phyloP scores from a whole-genome alignment of 2,797 vertebrate genomes.

The Lacerta agilis region DNA sequence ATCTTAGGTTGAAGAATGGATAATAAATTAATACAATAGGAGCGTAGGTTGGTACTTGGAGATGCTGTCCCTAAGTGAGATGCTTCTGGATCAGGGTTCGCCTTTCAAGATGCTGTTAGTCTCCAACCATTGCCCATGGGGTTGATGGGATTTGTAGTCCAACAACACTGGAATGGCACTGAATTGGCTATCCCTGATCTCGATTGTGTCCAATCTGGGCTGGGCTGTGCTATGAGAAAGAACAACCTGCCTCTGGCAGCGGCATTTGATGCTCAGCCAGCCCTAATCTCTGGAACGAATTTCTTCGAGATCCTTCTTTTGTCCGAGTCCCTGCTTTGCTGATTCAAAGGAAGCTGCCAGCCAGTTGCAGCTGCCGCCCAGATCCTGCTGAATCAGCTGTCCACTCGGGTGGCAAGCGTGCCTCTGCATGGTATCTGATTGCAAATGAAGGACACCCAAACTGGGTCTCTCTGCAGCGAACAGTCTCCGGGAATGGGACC shows the following conservation, averaged over 20 bases:
- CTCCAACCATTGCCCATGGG: too few relatives aligned
- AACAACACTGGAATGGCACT: too few relatives aligned
- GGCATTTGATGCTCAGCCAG: rapidly evolving
- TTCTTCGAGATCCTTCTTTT: rapidly evolving
- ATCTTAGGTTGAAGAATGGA: too few relatives aligned
- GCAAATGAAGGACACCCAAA: background rate
- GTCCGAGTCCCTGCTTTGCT: background rate
- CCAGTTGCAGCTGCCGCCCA: background rate
- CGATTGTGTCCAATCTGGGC: background rate
- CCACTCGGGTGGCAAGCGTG: background rate
- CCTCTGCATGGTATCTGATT: background rate
- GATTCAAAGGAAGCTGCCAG: background rate
- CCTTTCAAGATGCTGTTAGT: too few relatives aligned
- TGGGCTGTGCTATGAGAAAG: background rate
- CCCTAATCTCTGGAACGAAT: background rate
- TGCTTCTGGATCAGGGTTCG: background rate
- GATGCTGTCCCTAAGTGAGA: background rate
- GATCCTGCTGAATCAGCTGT: slow-evolving; percentile 8
- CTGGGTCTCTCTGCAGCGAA: background rate
- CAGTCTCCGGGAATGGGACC: background rate
- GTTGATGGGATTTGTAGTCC: too few relatives aligned
- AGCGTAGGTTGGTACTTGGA: background rate
- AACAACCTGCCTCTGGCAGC: background rate
- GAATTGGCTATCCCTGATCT: background rate
- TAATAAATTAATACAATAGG: background rate